Conservation (phyloP, 1,140 invertebrate species). For the Drosophila pandora region DNA sequence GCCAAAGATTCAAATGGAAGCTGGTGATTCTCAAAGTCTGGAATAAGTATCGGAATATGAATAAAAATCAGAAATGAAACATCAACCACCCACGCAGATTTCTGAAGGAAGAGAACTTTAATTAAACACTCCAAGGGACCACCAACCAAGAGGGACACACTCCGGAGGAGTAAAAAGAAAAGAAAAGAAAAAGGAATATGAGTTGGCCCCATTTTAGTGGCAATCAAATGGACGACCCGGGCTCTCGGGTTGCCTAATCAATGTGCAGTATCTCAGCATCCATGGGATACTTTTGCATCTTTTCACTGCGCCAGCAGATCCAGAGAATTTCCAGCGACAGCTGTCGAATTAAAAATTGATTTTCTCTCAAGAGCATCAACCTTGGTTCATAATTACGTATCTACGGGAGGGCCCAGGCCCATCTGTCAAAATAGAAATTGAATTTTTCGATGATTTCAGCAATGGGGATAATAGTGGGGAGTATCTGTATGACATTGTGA, state of each 20-base stretch:
- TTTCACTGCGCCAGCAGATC: slow-evolving; percentile 46
- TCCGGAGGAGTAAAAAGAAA: background rate
- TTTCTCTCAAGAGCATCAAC: slow-evolving; percentile 22
- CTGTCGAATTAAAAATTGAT: slow-evolving; percentile 58
- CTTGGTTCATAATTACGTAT: slow-evolving; percentile 16
- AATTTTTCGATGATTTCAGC: slow-evolving; percentile 7
- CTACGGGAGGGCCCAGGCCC: slow-evolving; percentile 31
- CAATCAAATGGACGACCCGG: slow-evolving; percentile 22
- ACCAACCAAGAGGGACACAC: slow-evolving; percentile 34
- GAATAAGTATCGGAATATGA: slow-evolving; percentile 24
- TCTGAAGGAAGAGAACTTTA: slow-evolving; percentile 33
- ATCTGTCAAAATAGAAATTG: slow-evolving; percentile 42
- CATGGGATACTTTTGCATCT: slow-evolving; percentile 57
- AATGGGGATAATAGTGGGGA: background rate
- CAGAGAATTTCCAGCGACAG: slow-evolving; percentile 67
- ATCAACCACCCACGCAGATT: slow-evolving; percentile 41
- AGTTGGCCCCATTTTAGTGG: slow-evolving; percentile 27
- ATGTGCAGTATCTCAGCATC: slow-evolving; percentile 13
- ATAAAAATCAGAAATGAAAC: slow-evolving; percentile 35
- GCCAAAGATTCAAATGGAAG: slow-evolving; percentile 44
- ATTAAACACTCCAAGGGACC: slow-evolving; percentile 49
- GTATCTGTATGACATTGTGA: background rate
- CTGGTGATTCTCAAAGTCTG: slow-evolving; percentile 13
- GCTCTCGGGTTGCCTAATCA: slow-evolving; percentile 14
- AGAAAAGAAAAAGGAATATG: slow-evolving; percentile 42